phyloP scores from a whole-genome alignment of 1,140 invertebrate genomes.

The Nasonia longicornis region DNA sequence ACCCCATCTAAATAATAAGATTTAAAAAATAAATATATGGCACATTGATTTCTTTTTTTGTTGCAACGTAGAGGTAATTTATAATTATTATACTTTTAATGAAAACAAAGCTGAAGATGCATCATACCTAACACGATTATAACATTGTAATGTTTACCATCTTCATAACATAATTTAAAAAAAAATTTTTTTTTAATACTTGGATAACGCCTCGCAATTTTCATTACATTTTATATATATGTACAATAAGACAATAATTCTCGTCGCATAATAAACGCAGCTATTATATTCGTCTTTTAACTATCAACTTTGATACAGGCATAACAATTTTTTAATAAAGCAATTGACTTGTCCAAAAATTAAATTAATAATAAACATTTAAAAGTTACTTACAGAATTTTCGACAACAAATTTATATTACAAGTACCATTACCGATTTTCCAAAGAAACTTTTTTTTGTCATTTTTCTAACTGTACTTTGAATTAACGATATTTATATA shows the following conservation, averaged over 20 bases:
- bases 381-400: conserved; percentile 13
- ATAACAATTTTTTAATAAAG: conserved; percentile 31
- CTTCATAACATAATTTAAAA: conserved; percentile 23
- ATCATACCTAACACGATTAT: neutral
- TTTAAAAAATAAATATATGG: conserved; percentile 42
- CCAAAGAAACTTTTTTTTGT: conserved; percentile 1
- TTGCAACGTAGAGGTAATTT: conserved; percentile 19
- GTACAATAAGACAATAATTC: conserved; percentile 31
- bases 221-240: conserved; percentile 20
- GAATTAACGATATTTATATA: conserved; percentile 32
- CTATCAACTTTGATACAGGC: conserved; percentile 11
- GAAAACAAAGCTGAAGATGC: conserved; percentile 24
- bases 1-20: conserved; percentile 32
- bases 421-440: conserved; percentile 39
- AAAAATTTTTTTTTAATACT: conserved; percentile 29
- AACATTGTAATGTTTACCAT: conserved; percentile 24
- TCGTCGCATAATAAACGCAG: conserved; percentile 11
- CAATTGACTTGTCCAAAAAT: conserved; percentile 30
- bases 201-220: conserved; percentile 35
- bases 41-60: conserved; percentile 37
- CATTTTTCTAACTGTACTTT: neutral
- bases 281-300: conserved; percentile 16
- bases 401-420: conserved; percentile 24
- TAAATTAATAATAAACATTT: conserved; percentile 29
- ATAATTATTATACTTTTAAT: conserved; percentile 32